These are phyloP conservation scores for Sardinella longiceps DNA, from an alignment of 2,797 vertebrate species.

Conservation along the genomic window DNA sequence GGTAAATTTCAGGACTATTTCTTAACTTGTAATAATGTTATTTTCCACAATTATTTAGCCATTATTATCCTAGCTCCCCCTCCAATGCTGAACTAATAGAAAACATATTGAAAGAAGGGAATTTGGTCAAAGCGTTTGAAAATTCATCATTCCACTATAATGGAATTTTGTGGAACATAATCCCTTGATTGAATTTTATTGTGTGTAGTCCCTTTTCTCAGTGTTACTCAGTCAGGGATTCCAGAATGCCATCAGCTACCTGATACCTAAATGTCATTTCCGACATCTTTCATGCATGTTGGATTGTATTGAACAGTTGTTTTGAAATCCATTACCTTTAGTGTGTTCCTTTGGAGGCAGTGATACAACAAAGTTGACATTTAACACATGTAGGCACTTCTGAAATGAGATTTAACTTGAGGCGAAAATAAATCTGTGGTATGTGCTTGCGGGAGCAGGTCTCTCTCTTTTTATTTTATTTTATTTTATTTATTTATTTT, in stretches of 20 bases:
- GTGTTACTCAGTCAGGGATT: neutral
- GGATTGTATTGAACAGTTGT: neutral
- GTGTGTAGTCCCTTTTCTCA: neutral
- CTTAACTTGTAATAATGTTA: constrained; percentile 66
- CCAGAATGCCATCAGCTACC: neutral
- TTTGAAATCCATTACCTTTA: neutral
- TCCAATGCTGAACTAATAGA: constrained; percentile 43
- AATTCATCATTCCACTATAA: neutral
- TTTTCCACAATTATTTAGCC: constrained; percentile 66
- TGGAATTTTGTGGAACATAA: neutral
- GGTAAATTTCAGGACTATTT: constrained; percentile 66
- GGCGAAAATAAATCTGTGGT: neutral
- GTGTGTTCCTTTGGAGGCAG: neutral
- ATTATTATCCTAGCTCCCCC: constrained; percentile 58
- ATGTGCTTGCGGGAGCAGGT: neutral
- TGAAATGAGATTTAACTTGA: neutral
- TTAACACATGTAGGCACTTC: neutral
- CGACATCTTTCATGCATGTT: neutral
- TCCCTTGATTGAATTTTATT: neutral
- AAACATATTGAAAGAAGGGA: neutral
- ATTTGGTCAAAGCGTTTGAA: constrained; percentile 4
- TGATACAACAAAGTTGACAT: neutral
- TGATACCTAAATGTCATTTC: neutral
- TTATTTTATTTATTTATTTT: neutral
- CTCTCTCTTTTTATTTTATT: no score